Evolutionary conservation across 2,888 invertebrate species (phyloP), one percentile per base, ranked within the genome.

Genomic region (Sarcophaga carnaria): DNA sequence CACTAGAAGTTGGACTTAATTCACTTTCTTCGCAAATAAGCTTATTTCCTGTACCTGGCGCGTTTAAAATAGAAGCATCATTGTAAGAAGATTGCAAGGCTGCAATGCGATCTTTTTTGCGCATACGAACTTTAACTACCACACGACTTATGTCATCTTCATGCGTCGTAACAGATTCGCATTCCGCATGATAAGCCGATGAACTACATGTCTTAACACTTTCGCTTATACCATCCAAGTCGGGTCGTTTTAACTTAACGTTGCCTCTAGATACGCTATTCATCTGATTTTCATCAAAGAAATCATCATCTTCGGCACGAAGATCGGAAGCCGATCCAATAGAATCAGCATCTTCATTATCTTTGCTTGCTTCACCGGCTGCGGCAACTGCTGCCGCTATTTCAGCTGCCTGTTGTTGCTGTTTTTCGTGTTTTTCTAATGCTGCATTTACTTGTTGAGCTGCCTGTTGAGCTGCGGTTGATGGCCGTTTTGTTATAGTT

Each of bases 321-420:
- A 96, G 93, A 92, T 96, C 96, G 89, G 96, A 96, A 0, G 96
- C 96, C 0, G 96, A 96, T 6, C 96, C 96, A 83, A 96, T 96
- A 0, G 96, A 96, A 90, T 96, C 96, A 69, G 95, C 95, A 54
- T 95, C 95, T 69, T 94, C 94, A 80, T 95, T 94, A 5, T 93
- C 93, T 10, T 92, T 93, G 4, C 88, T 89, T 22, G 89, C 85
- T 37, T 69, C 87, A 64, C 81, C 87, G 25, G 87, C 88, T 6
- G 88, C 89, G 0, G 90, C 90, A 0, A 86, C 89, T 12, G 86
- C 89, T 5, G 90, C 89, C 5, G 86, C 88, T 66, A 89, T 88
- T 25, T 89, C 87, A 8, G 87, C 89, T 17, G 86, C 89, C 74
- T 89, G 89, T 20, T 89, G 87, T 20, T 92, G 91, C 75, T 89